Percentiles rank a stretch among this genome's conserved stretches.
phyloP scores from a whole-genome alignment of 2,888 invertebrate genomes.

The Leucophenga montana region DNA sequence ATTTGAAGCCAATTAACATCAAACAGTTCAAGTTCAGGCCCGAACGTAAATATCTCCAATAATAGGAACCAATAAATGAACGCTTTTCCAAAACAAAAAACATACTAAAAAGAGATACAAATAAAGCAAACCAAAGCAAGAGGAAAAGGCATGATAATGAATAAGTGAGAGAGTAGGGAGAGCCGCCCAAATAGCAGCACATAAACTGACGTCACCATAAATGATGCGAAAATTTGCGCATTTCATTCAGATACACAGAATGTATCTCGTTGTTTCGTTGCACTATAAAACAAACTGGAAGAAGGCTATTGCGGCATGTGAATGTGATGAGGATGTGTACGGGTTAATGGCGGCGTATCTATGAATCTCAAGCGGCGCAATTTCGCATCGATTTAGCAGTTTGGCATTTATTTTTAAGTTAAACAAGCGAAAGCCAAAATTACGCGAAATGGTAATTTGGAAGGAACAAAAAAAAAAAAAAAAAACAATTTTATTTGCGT shows the following conservation, averaged over 20 bases:
- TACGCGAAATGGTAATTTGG: slow-evolving; percentile 28
- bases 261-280: neutral
- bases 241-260: too few relatives aligned
- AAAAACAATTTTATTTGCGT: slow-evolving; percentile 8
- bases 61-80: slow-evolving; percentile 57
- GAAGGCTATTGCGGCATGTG: slow-evolving; percentile 31
- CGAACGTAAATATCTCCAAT: slow-evolving; percentile 53
- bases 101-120: slow-evolving; percentile 13
- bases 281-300: neutral
- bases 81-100: slow-evolving; percentile 40
- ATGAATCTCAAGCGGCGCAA: slow-evolving; percentile 42
- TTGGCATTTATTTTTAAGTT: slow-evolving; percentile 47
- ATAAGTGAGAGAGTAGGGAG: neutral
- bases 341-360: slow-evolving; percentile 33
- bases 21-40: slow-evolving; percentile 56
- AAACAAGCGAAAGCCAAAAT: slow-evolving; percentile 38
- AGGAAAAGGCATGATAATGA: too few relatives aligned
- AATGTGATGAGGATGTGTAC: slow-evolving; percentile 42
- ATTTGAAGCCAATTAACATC: slow-evolving; percentile 18
- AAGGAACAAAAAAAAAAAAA: slow-evolving; percentile 22
- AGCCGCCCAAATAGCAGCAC: slow-evolving; percentile 11
- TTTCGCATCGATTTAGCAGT: slow-evolving; percentile 45
- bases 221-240: slow-evolving; percentile 39
- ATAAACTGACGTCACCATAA: slow-evolving; percentile 57
- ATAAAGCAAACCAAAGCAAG: slow-evolving; percentile 5